Percentiles rank a stretch among this genome's conserved stretches.
phyloP scores from a whole-genome alignment of 23 tunicate species.

The Trididemnum miniatum region DNA sequence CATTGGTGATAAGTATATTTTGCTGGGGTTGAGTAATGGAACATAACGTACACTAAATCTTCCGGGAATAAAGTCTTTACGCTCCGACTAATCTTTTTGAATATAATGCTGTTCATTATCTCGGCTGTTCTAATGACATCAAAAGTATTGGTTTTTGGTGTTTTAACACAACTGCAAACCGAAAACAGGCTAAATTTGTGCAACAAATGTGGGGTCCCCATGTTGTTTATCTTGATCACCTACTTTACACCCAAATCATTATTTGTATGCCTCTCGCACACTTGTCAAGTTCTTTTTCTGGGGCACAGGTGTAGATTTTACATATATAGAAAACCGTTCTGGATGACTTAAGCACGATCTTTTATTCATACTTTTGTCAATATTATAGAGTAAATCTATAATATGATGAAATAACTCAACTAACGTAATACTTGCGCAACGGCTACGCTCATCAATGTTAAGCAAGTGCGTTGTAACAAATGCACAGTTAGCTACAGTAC shows the following conservation, averaged over 20 bases:
- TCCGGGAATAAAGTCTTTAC: slow-evolving; percentile 14
- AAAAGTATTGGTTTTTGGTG: not conserved
- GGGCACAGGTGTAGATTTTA: slow-evolving; percentile 29
- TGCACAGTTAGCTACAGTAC: no score
- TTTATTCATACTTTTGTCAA: no score
- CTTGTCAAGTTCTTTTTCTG: slow-evolving; percentile 21
- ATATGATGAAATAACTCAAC: no score
- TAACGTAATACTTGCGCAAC: no score
- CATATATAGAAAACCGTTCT: slow-evolving; percentile 26
- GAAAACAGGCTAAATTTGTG: slow-evolving; percentile 7
- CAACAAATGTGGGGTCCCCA: slow-evolving; percentile 28
- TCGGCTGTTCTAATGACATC: slow-evolving; percentile 25
- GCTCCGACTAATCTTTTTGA: not conserved
- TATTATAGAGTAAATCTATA: no score
- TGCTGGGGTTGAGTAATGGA: not conserved
- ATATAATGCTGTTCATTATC: not conserved
- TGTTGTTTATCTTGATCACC: slow-evolving; percentile 39
- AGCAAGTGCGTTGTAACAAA: no score
- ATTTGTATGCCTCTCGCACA: slow-evolving; percentile 4
- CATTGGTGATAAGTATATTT: slow-evolving; percentile 5
- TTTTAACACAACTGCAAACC: slow-evolving; percentile 15
- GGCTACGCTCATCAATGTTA: no score
- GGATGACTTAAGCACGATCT: no score
- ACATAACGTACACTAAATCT: not conserved
- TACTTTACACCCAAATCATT: slow-evolving; percentile 33